Percentiles rank a stretch among this genome's conserved stretches.
Evolutionary conservation across 2,888 invertebrate genomes (phyloP).

Genomic region (Drosophila algonquin): DNA sequence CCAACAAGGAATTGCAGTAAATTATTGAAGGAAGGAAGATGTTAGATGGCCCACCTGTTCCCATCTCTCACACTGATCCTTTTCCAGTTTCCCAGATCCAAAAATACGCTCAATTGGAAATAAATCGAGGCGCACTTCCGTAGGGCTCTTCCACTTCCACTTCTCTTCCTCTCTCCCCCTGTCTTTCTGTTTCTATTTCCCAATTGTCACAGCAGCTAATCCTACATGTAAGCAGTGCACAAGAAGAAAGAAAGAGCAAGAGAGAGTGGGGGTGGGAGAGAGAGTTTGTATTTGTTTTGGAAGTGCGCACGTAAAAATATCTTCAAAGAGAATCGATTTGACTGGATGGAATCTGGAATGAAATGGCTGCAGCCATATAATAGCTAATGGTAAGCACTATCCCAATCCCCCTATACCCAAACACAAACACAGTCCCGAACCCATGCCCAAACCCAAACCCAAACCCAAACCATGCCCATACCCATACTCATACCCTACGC

Average conservation of each 20-base stretch:
- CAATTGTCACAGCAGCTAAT: slow-evolving; percentile 59
- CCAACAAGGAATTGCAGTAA: slow-evolving; percentile 69
- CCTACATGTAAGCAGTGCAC: slow-evolving; percentile 52
- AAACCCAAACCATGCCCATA: slow-evolving; percentile 18
- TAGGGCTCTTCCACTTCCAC: background rate
- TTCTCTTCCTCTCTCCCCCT: background rate
- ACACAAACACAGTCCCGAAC: no score
- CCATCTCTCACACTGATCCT: slow-evolving; percentile 1
- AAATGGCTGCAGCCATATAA: background rate
- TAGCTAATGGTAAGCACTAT: slow-evolving; percentile 1
- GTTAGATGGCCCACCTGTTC: slow-evolving; percentile 25
- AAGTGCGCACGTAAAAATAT: slow-evolving; percentile 48
- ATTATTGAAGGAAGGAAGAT: slow-evolving; percentile 37
- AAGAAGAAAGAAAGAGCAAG: slow-evolving; percentile 3
- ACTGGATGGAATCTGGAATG: background rate
- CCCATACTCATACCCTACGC: slow-evolving; percentile 54
- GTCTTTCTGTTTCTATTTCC: background rate
- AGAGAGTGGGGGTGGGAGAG: background rate
- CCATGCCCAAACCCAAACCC: slow-evolving; percentile 22
- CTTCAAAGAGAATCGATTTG: slow-evolving; percentile 64
- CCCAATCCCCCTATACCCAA: slow-evolving; percentile 67
- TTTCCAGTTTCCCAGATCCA: slow-evolving; percentile 1
- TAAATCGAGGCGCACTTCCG: slow-evolving; percentile 60
- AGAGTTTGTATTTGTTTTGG: slow-evolving; percentile 51
- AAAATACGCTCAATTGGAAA: slow-evolving; percentile 43